Evolutionary conservation across 2,797 vertebrate species (phyloP), one percentile per base, ranked within the genome.

Genomic region (Simalia tracyae): DNA sequence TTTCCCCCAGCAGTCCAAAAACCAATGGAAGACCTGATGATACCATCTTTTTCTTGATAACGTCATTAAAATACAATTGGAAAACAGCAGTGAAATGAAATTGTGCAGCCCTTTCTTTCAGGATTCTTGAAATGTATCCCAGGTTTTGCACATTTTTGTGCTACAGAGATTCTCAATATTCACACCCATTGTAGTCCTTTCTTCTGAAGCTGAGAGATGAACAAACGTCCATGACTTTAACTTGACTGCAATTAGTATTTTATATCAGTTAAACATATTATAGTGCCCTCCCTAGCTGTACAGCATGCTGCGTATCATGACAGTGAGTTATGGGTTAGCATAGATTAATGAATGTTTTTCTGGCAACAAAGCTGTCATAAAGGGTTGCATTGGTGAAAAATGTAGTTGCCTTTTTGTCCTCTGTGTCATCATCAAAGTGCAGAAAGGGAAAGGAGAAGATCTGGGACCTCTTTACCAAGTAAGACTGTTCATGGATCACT

Each of bases 301-400:
- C 81, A 50, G 36, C 68, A 86, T 36, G 54, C 81, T 8, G 89
- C 26, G 46, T 28, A 92, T 68, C 31, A 85, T 81, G 57, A 84
- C 91, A 59, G 28, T 92, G 84, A 89, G 42, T 61, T 64, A 54
- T 54, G 28, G 64, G 64, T 54, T 86, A 54, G 22, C 42, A 72
- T 68, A 89, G 84, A 92, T 92, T 86, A 76, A 90, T 89, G 88
- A 36, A 61, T 86, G 63, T 31, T 42, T 14, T 72, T 89, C 72
- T 72, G 63, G 60, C 87, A 84, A 24, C 46, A 31, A 66, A 24
- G 50, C 28, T 84, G 42, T 86, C 56, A 92, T 31, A 50, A 10
- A 31, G 28, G 64, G 36, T 76, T 42, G 19, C 54, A 31, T 50
- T 26, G 31, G 15, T 86, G 84, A 60, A 86, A 92, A 92, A 86